Evolutionary conservation across 2,888 invertebrate genomes (phyloP), one percentile per base, ranked within the genome.

Genomic region (Ophion obscuratus): DNA sequence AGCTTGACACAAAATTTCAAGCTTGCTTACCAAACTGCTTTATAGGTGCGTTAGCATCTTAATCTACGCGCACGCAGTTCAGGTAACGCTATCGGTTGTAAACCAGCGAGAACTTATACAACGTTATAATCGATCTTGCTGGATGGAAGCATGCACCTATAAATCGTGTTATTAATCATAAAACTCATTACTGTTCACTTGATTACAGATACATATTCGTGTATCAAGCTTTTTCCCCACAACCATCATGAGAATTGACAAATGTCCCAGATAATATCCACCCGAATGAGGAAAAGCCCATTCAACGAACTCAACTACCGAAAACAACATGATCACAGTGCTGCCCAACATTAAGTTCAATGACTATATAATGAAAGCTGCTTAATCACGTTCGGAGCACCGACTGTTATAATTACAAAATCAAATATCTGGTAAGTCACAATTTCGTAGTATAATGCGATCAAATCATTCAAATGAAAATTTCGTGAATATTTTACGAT

Each of bases 401-500:
- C 0, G 14, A 31, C 7, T 11, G n/a, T 66, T 36, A 53, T 66
- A 66, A 76, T 76, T 53, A 20, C 47, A 64, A 6, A 14, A 76
- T 66, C 11, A 75, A 61, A 61, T 14, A 40, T 53, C 17, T 53
- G 53, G 62, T 62, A 17, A 47, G 36, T 27, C 74, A 14, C 17
- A 62, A 17, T n/a, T 44, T 47, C 20, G n/a, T 66, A 20, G 44
- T 9, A 20, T 31, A 27, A 64, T 76, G 47, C 53, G 20, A 53
- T 2, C 14, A 20, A 66, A 66, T 76, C 20, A 76, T 76, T 76
- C 66, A n/a, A 66, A n/a, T 20, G 40, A 57, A 66, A 57, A 57
- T 53, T 14, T 74, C 17, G 10, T 20, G 17, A 40, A 31, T 62
- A 70, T 20, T 14, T 2, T 6, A 47, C 40, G 17, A 40, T 67